Evolutionary conservation across 2,113 vertebrate species (phyloP).

Genomic region (Regulus satrapa): DNA sequence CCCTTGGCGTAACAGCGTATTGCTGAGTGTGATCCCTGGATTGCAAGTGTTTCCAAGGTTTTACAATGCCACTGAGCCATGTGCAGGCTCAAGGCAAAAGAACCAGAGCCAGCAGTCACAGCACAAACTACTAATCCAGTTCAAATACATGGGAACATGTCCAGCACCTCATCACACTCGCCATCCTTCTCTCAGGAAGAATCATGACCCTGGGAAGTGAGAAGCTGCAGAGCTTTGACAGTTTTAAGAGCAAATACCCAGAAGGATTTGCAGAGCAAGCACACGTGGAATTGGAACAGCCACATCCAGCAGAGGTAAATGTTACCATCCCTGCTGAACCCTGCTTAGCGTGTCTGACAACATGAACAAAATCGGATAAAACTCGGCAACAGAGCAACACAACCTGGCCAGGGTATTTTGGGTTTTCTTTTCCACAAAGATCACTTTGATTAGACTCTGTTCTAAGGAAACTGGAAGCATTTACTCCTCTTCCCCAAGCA

Average conservation of each 20-base stretch:
- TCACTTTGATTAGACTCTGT: background rate
- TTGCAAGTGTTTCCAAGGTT: background rate
- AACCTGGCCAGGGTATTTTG: background rate
- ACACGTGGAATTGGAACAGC: background rate
- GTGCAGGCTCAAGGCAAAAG: background rate
- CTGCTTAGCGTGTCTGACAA: background rate
- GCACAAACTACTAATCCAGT: background rate
- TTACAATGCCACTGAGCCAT: background rate
- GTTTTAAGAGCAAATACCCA: slow-evolving; percentile 34
- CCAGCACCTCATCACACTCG: background rate
- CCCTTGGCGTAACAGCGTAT: rapidly evolving
- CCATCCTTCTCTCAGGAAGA: background rate
- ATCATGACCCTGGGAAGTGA: background rate
- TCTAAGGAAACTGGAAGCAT: background rate
- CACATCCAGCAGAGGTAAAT: background rate
- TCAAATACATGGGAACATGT: background rate
- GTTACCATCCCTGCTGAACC: background rate
- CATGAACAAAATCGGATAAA: background rate
- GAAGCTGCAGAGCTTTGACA: slow-evolving; percentile 5
- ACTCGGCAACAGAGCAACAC: background rate
- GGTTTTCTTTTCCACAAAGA: background rate
- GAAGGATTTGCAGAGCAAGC: slow-evolving; percentile 18
- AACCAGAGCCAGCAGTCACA: background rate
- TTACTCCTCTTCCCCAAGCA: background rate
- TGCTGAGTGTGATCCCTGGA: background rate